Evolutionary conservation across 1,140 invertebrate genomes (phyloP).

Genomic region (Alviniconcha marisindica): DNA sequence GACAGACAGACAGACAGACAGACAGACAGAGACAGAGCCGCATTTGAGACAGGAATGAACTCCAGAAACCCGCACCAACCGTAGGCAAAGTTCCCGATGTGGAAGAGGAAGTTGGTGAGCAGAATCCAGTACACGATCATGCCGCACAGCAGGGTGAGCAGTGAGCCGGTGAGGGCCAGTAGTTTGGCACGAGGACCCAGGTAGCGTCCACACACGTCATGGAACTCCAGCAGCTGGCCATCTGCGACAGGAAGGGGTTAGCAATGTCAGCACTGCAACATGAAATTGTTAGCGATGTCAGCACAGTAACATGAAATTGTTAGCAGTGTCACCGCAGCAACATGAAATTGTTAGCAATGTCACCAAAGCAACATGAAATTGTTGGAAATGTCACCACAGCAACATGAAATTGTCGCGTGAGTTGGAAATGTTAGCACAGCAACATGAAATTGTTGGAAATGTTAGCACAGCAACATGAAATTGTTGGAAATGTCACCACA

Average conservation of each 20-base stretch:
- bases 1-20: background rate
- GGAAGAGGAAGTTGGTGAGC: conserved; percentile 94
- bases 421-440: too few species aligned
- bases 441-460: too few species aligned
- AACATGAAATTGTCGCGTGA: too few species aligned
- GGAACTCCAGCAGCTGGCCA: conserved; percentile 81
- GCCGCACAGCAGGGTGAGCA: conserved; percentile 89
- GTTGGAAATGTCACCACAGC: too few species aligned
- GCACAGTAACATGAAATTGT: background rate
- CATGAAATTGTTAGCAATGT: too few species aligned
- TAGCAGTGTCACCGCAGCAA: background rate
- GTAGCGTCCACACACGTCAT: conserved; percentile 85
- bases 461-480: too few species aligned
- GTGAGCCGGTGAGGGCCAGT: conserved; percentile 86
- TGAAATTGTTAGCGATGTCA: background rate
- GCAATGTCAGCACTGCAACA: background rate
- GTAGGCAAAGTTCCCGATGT: conserved; percentile 88
- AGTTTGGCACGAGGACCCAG: conserved; percentile 85
- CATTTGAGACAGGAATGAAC: too few species aligned
- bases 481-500: too few species aligned
- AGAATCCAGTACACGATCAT: conserved; percentile 95
- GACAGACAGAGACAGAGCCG: background rate
- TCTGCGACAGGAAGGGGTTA: conserved; percentile 51
- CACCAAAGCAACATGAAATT: too few species aligned
- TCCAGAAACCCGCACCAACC: too few species aligned